phyloP scores from a whole-genome alignment of 2,888 invertebrate species.

The Malthinus flaveolus region DNA sequence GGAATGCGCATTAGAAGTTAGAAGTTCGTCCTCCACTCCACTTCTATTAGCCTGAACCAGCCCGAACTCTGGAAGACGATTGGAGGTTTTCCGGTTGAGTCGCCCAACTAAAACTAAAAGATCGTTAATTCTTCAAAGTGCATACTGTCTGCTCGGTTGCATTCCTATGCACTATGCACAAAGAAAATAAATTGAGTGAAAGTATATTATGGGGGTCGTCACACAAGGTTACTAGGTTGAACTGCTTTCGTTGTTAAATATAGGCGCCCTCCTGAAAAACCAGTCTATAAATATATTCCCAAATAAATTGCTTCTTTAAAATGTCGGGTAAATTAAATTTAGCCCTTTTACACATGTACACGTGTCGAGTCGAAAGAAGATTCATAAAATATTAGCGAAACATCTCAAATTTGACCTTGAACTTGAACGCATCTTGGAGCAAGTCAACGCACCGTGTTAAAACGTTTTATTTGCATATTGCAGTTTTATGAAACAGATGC shows the following conservation, averaged over 20 bases:
- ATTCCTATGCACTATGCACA: slow-evolving; percentile 1
- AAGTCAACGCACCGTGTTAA: slow-evolving; percentile 37
- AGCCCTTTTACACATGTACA: slow-evolving; percentile 29
- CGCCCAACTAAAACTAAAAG: no score
- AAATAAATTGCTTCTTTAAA: slow-evolving; percentile 31
- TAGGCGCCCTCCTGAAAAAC: slow-evolving; percentile 29
- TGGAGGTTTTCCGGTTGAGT: no score
- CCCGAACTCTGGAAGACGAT: no score
- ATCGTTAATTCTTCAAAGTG: no score
- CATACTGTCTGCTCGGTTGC: background rate
- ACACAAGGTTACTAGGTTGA: slow-evolving; percentile 35
- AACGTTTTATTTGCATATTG: slow-evolving; percentile 22
- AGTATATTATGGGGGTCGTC: slow-evolving; percentile 15
- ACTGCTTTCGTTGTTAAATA: slow-evolving; percentile 34
- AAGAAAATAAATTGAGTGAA: slow-evolving; percentile 25
- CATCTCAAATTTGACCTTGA: slow-evolving; percentile 40
- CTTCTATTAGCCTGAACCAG: no score
- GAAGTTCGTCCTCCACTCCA: no score
- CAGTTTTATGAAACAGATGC: slow-evolving; percentile 18
- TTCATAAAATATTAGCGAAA: slow-evolving; percentile 18
- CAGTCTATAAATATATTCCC: slow-evolving; percentile 35
- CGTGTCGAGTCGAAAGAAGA: slow-evolving; percentile 11
- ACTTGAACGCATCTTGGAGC: slow-evolving; percentile 37
- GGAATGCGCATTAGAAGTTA: no score
- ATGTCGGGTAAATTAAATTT: slow-evolving; percentile 9